Evolutionary conservation across 1,140 invertebrate genomes (phyloP), one percentile per base, ranked within the genome.

Genomic region (Drosophila murphyi): DNA sequence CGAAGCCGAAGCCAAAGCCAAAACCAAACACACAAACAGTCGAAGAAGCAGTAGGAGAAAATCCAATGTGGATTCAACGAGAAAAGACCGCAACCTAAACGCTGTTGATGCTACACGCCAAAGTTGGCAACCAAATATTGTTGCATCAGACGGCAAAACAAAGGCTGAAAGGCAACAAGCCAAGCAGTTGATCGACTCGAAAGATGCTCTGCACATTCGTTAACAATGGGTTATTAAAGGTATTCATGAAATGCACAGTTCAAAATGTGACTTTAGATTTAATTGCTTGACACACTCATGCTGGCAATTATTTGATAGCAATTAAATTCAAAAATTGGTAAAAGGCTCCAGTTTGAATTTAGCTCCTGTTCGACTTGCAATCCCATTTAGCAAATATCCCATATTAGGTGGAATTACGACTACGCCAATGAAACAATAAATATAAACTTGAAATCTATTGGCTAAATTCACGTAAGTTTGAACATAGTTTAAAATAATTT

Each of bases 41-140:
- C 51, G 20, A 57, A 59, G 48, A 47, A 39, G 55, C 45, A 51
- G 54, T 39, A 78, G 45, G 29, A 45, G 72, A 57, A 50, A 67
- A 57, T 48, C 39, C 61, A 78, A 73, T 41, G 47, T 55, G 48
- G 32, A 73, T 52, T n/a, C 60, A 67, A 56, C 62, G 39, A 60
- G 70, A 68, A 39, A 71, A 64, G 56, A 76, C 60, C 68, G 43
- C 83, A 82, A 78, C 64, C 80, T 88, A 88, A 88, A 89, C 61
- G 83, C 67, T 88, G 83, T 88, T 89, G 83, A 80, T 75, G 20
- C 20, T 20, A 80, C 80, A 83, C 79, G 76, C 83, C 76, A 78
- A 83, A 78, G 85, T 89, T 88, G 83, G 63, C 85, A 89, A 83
- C 85, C 83, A 88, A 88, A 88, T 88, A 88, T 88, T 88, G 85